Evolutionary conservation across 2,113 vertebrate genomes (phyloP), one percentile per base, ranked within the genome.

Genomic region (Alethe castanea): DNA sequence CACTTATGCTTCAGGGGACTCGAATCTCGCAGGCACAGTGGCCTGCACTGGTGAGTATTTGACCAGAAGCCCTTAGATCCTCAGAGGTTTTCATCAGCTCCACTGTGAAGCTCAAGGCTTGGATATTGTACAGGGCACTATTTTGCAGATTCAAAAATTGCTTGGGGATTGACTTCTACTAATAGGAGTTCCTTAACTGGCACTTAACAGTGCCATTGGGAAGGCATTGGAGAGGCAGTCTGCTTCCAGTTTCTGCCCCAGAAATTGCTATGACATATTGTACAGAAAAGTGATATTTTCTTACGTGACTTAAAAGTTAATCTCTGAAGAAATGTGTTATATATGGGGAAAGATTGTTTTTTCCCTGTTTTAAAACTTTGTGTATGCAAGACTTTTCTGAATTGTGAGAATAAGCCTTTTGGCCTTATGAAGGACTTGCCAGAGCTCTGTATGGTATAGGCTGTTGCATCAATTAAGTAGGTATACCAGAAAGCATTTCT

Each of bases 1-100:
- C 98, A 1, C 70, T 98, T 59, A 60, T 97, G 45, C 90, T 98
- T 5, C 98, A 98, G 65, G 97, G 97, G 16, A 94, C 97, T 72
- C 98, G 97, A 90, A 81, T 98, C 48, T 96, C 98, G 4, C 91
- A 96, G 29, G 69, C 98, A 44, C 98, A 98, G 83, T 99, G 99
- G 99, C 99, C 99, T 62, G 99, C 99, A 50, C 95, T 99, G 98
- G 99, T 99, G 87, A 98, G 99, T 98, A 74, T 69, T 88, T 64
- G 44, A 23, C 80, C 53, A 80, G 65, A 92, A 77, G 35, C 24
- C 66, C 12, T 89, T 12, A 10, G 25, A 25, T 70, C 26, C 28
- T 78, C 26, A 33, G 38, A 71, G 57, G 7, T 79, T 78, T 77
- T 33, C 42, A 33, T 62, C 35, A 74, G 17, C 26, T 36, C 15